These are phyloP conservation scores for Mantis religiosa DNA, from an alignment of 2,888 invertebrate species.

Conservation along the genomic window DNA sequence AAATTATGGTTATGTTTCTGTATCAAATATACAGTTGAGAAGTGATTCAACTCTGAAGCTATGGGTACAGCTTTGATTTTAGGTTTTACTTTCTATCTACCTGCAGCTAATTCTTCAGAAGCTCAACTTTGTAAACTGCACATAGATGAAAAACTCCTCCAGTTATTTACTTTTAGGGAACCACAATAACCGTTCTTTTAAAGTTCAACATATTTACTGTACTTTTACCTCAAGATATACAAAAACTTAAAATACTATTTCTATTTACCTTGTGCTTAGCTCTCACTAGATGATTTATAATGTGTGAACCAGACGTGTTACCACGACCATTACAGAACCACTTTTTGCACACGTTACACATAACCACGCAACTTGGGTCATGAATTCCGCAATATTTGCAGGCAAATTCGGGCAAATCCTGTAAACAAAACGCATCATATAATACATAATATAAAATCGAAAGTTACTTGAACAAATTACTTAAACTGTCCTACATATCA, in stretches of 20 bases:
- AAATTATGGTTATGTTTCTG: no score
- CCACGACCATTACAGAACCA: constrained; percentile 99
- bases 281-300: constrained; percentile 96
- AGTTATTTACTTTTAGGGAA: no score
- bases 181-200: no score
- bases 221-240: not conserved
- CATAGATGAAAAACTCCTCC: no score
- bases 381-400: constrained; percentile 99
- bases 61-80: no score
- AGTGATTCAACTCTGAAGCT: no score
- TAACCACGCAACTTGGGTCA: constrained; percentile 94
- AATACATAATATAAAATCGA: not conserved
- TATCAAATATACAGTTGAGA: no score
- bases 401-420: constrained; percentile 91
- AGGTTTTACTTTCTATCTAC: no score
- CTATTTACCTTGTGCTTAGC: constrained; percentile 85
- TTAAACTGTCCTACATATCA: not conserved
- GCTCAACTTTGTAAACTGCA: no score
- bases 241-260: not conserved
- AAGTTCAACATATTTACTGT: not conserved
- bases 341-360: constrained; percentile 97
- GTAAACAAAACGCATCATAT: constrained; percentile 38
- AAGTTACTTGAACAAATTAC: no score
- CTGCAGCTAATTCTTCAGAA: no score
- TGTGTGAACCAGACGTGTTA: constrained; percentile 96